Evolutionary conservation across 2,888 invertebrate genomes (phyloP).

Genomic region (Lycocerus yunnanus): DNA sequence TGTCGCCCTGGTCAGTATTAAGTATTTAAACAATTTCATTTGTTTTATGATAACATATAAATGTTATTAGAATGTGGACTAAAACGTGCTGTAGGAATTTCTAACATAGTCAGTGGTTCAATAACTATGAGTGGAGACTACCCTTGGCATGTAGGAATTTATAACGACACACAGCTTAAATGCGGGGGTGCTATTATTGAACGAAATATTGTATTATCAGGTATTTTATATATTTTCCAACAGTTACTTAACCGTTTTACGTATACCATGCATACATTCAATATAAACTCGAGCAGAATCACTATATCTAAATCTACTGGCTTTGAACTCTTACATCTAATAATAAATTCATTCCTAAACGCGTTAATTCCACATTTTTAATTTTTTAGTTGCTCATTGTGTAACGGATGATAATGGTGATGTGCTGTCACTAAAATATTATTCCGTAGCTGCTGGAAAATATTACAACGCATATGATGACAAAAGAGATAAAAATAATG

Average conservation of each 20-base stretch:
- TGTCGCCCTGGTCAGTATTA: neutral
- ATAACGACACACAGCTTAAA: slow-evolving; percentile 30
- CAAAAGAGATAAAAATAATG: slow-evolving; percentile 34
- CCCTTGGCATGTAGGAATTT: slow-evolving; percentile 49
- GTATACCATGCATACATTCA: too few species aligned
- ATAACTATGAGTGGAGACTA: slow-evolving; percentile 3
- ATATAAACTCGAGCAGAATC: too few species aligned
- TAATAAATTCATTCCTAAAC: too few species aligned
- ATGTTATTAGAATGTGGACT: slow-evolving; percentile 47
- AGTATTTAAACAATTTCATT: neutral
- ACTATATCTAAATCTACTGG: too few species aligned
- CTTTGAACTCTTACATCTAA: too few species aligned
- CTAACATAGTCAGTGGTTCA: slow-evolving; percentile 10
- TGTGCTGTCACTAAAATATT: slow-evolving; percentile 15
- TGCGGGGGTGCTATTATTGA: slow-evolving; percentile 48
- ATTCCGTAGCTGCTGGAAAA: slow-evolving; percentile 45
- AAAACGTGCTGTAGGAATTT: slow-evolving; percentile 37
- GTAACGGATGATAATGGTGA: slow-evolving; percentile 35
- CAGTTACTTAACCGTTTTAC: too few species aligned
- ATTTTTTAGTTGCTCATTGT: slow-evolving; percentile 49
- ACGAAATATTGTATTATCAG: slow-evolving; percentile 43
- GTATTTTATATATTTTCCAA: slow-evolving; percentile 26
- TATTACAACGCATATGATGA: slow-evolving; percentile 43
- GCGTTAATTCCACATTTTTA: neutral
- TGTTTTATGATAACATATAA: neutral